Evolutionary conservation across 1,140 invertebrate genomes (phyloP), one percentile per base, ranked within the genome.

Genomic region (Drosophila orosa): DNA sequence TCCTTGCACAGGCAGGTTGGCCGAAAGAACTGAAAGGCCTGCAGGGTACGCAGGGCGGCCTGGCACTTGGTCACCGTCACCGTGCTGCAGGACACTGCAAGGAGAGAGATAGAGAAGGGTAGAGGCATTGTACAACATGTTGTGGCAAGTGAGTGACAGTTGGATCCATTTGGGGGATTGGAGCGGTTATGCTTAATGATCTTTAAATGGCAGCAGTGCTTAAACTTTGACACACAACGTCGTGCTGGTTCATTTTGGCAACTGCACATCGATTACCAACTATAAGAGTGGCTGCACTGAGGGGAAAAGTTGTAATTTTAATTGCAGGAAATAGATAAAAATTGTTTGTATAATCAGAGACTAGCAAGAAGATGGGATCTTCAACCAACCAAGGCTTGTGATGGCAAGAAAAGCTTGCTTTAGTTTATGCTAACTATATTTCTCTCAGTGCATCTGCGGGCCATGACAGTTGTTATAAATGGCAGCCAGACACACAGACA

Each of bases 31-130:
- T 96, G 95, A 92, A 97, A 98, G 50, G 96, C 96, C 93, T 97
- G 96, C 56, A 98, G 93, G 25, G 96, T 97, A 76, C 95, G 94
- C 61, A 98, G 93, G 5, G 97, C 97, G 24, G 96, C 96, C 93
- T 97, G 96, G 93, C 97, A 98, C 93, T 97, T 97, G 62, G 96
- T 96, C 80, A 98, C 96, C 31, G 97, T 98, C 77, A 97, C 96
- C 19, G 97, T 98, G 48, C 97, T 97, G 92, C 97, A 98, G 59
- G 97, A 96, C 90, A 98, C 97, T 98, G 95, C 15, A 95, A 91
- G 89, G 25, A 3, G 9, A 52, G n/a, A 17, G 17, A 27, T 29
- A 59, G 27, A 4, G 10, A 39, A n/a, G 27, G 15, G n/a, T 22
- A 56, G 40, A 44, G n/a, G 29, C 13, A 24, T 27, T 24, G 50